A percentile compares a stretch with the other conserved stretches of the same genome.
Conservation (phyloP, 2,888 invertebrate species). For the Dorcus parallelipipedus region DNA sequence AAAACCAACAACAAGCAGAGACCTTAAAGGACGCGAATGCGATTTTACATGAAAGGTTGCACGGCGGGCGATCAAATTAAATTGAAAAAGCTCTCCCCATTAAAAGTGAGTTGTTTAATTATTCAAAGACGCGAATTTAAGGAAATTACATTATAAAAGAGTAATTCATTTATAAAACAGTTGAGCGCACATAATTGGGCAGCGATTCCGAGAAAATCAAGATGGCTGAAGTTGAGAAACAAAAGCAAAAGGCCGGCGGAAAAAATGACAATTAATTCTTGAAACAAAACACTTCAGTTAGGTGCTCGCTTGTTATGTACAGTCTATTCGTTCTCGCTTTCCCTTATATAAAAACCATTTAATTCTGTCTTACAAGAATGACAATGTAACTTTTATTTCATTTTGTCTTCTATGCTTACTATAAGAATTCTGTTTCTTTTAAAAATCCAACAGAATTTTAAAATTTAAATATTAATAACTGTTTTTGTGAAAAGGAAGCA, state of each 20-base stretch:
- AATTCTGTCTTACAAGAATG: too few species aligned
- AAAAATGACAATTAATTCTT: slow-evolving; percentile 47
- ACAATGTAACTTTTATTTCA: too few species aligned
- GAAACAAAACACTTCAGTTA: slow-evolving; percentile 44
- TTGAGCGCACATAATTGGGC: slow-evolving; percentile 44
- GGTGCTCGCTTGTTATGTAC: slow-evolving; percentile 6
- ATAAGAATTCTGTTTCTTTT: too few species aligned
- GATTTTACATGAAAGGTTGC: background rate
- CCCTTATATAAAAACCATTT: slow-evolving; percentile 9
- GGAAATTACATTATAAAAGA: slow-evolving; percentile 42
- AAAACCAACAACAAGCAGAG: too few species aligned
- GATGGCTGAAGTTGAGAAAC: slow-evolving; percentile 37
- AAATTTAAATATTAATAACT: too few species aligned
- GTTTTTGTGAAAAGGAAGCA: too few species aligned
- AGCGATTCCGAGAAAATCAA: slow-evolving; percentile 46
- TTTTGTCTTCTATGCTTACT: too few species aligned
- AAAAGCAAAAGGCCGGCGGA: background rate
- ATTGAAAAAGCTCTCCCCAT: slow-evolving; percentile 17
- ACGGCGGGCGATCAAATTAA: background rate
- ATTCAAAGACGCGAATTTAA: slow-evolving; percentile 37
- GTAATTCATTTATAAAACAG: slow-evolving; percentile 46
- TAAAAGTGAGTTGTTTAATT: slow-evolving; percentile 35
- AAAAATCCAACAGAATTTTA: too few species aligned
- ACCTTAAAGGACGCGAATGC: background rate
- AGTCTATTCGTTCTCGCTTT: slow-evolving; percentile 29